Percentiles rank a stretch among this genome's conserved stretches.
Evolutionary conservation across 2,113 vertebrate genomes (phyloP).

Genomic region (Tricholaema leucomelas): DNA sequence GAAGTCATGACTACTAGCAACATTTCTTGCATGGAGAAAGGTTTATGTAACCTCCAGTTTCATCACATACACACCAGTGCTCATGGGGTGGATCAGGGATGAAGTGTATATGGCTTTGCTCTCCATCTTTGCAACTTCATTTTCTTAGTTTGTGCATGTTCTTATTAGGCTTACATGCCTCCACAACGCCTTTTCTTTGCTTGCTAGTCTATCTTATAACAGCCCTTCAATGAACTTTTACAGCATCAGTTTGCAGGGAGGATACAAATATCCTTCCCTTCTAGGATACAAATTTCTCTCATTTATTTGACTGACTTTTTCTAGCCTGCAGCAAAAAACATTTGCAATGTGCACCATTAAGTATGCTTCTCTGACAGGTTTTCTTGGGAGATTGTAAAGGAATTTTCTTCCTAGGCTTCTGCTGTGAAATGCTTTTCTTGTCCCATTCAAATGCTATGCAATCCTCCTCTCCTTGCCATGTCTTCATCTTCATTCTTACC

Average conservation of each 20-base stretch:
- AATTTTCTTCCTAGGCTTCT: not conserved
- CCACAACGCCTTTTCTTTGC: not conserved
- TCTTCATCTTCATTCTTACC: not conserved
- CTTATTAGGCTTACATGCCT: not conserved
- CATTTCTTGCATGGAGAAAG: not conserved
- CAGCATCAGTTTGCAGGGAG: not conserved
- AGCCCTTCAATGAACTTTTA: not conserved
- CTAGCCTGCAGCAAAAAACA: not conserved
- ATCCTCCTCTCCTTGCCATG: not conserved
- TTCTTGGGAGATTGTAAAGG: not conserved
- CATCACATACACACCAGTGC: accelerated
- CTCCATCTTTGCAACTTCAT: not conserved
- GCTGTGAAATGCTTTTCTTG: not conserved
- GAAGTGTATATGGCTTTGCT: not conserved
- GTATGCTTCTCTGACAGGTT: not conserved
- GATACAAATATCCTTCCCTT: not conserved
- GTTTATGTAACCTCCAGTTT: not conserved
- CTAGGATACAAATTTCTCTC: not conserved
- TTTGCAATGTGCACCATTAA: not conserved
- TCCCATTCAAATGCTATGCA: not conserved
- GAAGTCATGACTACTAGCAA: not conserved
- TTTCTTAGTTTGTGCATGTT: not conserved
- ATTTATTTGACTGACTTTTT: not conserved
- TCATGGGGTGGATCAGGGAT: not conserved
- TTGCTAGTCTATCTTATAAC: not conserved